Conservation (phyloP, 1,140 invertebrate genomes). For the Nomia melanderi region DNA sequence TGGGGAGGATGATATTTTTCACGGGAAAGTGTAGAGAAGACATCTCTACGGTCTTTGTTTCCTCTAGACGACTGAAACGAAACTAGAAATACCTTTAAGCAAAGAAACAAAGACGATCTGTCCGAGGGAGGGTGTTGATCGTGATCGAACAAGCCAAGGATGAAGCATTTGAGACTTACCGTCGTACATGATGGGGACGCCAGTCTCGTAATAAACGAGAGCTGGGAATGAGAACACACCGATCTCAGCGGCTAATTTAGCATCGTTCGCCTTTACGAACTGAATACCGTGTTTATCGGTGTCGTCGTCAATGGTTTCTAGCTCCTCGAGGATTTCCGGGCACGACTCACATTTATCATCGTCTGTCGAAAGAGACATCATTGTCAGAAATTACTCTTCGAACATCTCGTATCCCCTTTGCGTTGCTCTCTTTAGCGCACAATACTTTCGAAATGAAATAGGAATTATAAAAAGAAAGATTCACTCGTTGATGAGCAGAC, state of each 20-base stretch:
- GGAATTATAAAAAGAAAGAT: too few species aligned
- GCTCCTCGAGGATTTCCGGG: constrained; percentile 90
- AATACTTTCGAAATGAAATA: not conserved
- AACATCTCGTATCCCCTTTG: not conserved
- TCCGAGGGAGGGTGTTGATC: constrained; percentile 18
- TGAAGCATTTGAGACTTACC: constrained; percentile 84
- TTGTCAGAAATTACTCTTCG: not conserved
- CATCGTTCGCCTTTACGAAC: constrained; percentile 96
- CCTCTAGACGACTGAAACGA: not conserved
- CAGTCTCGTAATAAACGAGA: constrained; percentile 95
- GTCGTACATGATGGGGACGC: constrained; percentile 96
- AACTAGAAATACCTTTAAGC: not conserved
- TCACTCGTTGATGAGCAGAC: constrained; percentile 66
- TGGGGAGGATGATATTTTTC: not conserved
- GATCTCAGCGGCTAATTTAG: constrained; percentile 93
- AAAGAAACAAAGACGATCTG: constrained; percentile 23
- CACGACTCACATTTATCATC: constrained; percentile 92
- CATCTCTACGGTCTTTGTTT: constrained; percentile 17
- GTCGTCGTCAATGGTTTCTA: constrained; percentile 97
- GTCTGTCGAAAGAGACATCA: constrained; percentile 81
- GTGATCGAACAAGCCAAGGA: constrained; percentile 42
- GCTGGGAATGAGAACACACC: constrained; percentile 95
- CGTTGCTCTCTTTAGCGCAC: not conserved
- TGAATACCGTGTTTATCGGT: constrained; percentile 95
- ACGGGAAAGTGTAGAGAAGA: constrained; percentile 5